Evolutionary conservation across 2,113 vertebrate genomes (phyloP).

Genomic region (Atherinomorus stipes): DNA sequence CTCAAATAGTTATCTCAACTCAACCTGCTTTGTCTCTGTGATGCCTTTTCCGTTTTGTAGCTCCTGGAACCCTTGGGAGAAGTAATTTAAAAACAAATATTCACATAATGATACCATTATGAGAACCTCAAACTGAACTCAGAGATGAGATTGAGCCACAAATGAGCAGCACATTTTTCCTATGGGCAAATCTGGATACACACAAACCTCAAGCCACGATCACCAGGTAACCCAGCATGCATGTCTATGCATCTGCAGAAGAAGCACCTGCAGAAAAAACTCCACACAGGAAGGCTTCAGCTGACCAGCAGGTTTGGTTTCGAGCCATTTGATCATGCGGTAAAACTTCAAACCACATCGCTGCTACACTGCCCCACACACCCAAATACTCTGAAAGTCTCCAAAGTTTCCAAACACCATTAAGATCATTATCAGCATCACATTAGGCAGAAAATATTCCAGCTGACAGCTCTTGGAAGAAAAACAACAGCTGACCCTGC

Average conservation of each 20-base stretch:
- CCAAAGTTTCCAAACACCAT: conserved; percentile 1
- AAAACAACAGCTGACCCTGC: conserved; percentile 40
- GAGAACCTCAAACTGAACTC: too few relatives aligned
- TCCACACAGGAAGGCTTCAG: not conserved
- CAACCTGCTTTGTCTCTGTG: too few relatives aligned
- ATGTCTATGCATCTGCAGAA: conserved; percentile 7
- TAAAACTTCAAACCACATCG: too few relatives aligned
- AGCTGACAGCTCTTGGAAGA: not conserved
- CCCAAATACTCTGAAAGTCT: conserved; percentile 14
- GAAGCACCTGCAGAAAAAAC: not conserved
- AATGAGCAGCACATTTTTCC: too few relatives aligned
- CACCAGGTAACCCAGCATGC: not conserved
- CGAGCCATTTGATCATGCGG: too few relatives aligned
- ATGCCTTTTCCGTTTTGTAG: too few relatives aligned
- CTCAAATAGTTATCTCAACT: too few relatives aligned
- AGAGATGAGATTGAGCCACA: too few relatives aligned
- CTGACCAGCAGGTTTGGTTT: not conserved
- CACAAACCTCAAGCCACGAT: not conserved
- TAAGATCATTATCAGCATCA: conserved; percentile 11
- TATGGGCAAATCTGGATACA: not conserved
- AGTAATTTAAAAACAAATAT: too few relatives aligned
- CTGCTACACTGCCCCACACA: too few relatives aligned
- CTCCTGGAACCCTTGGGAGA: too few relatives aligned
- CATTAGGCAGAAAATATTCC: not conserved
- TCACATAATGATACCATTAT: too few relatives aligned